Base-by-base conservation (phyloP, 2,797 vertebrate species). In the Oreortyx pictus region DNA sequence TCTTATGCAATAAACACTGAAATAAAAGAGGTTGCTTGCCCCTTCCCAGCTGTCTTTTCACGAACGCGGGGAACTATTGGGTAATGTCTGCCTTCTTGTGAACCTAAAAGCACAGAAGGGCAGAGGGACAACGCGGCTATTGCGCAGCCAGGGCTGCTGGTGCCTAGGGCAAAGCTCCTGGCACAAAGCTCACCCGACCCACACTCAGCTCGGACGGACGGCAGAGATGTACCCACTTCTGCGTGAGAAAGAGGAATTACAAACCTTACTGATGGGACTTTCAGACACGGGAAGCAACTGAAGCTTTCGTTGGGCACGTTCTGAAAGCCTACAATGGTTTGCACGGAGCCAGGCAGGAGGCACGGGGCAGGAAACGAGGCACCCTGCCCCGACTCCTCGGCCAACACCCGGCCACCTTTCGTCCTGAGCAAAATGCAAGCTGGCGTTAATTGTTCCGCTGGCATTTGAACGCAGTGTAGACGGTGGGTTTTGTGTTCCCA, bases 1-100 rank as follows among this genome's bases (percentile, higher is more conserved):
- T 94, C 92, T 97, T 97, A 96, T 88, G 95, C 73, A 96, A 97
- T 62, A 62, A 89, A 62, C 81, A 74, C 47, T 78, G 82, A 94
- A 95, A 91, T 67, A 88, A 92, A 84, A 85, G 88, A 66, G 66
- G 67, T 67, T 47, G 78, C 50, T 90, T 92, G 79, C 77, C 90
- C 84, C 84, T 91, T 86, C 79, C 88, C 90, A 92, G 92, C 74
- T 94, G 76, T 33, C 93, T 80, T 59, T 78, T 72, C 91, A 62
- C 61, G 75, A 66, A 80, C 64, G 43, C 18, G 4, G 19, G 17
- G 35, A 73, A 83, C 62, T 70, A 7, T 20, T 81, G 60, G 75
- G 73, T 41, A 89, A 80, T 14, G 25, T n/a, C 67, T 80, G 67
- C 62, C 67, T 52, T 39, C 79, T 77, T 44, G 27, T 11, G 83